Evolutionary conservation across 2,113 vertebrate genomes (phyloP).

Genomic region (Brienomyrus longianalis): DNA sequence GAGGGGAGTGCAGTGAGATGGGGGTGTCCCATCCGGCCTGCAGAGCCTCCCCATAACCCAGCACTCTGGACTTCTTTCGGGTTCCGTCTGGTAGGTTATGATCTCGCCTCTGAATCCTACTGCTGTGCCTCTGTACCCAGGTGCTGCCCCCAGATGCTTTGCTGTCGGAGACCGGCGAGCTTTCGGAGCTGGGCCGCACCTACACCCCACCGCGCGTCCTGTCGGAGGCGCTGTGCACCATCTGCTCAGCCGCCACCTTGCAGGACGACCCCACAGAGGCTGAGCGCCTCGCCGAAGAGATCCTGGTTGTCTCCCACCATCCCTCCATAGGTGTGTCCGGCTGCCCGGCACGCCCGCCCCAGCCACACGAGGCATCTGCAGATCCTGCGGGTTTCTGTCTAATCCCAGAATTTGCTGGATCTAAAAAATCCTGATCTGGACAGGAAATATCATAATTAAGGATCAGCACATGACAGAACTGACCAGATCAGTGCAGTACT

Average conservation of each 20-base stretch:
- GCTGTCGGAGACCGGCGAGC: conserved; percentile 73
- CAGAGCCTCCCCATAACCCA: neutral
- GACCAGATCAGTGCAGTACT: neutral
- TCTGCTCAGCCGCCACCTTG: conserved; percentile 70
- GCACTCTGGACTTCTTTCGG: neutral
- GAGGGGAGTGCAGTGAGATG: neutral
- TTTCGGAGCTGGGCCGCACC: conserved; percentile 70
- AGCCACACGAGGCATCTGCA: neutral
- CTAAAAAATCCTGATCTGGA: neutral
- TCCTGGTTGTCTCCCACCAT: conserved; percentile 79
- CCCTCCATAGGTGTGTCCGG: conserved; percentile 75
- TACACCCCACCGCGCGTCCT: conserved; percentile 73
- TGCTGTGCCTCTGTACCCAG: conserved; percentile 44
- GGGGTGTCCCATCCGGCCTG: neutral
- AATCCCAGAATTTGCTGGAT: neutral
- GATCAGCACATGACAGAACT: neutral
- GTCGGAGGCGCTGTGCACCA: conserved; percentile 70
- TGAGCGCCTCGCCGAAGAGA: conserved; percentile 77
- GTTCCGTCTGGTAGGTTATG: neutral
- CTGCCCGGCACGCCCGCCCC: neutral
- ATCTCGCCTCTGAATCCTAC: neutral
- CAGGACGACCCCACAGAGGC: conserved; percentile 65
- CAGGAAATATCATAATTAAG: neutral
- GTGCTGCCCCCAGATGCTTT: conserved; percentile 73
- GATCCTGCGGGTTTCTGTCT: neutral